phyloP scores from a whole-genome alignment of 1,140 invertebrate genomes.

The Ganaspis sp. region DNA sequence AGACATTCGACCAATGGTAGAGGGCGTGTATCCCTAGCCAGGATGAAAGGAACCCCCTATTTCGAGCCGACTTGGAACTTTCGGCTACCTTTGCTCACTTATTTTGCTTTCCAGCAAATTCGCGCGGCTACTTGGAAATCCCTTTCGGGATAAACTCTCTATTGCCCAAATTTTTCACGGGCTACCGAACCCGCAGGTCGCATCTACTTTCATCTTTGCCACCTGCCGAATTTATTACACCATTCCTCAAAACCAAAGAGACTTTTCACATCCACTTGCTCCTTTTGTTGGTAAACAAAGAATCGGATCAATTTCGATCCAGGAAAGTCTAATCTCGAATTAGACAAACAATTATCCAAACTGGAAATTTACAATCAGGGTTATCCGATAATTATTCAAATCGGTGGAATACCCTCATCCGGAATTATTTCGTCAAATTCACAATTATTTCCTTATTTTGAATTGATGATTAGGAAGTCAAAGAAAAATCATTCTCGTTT shows the following conservation, averaged over 20 bases:
- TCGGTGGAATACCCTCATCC: too few species aligned
- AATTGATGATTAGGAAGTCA: too few species aligned
- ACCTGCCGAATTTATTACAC: slow-evolving; percentile 27
- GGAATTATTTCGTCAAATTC: too few species aligned
- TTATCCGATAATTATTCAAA: too few species aligned
- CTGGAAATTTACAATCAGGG: too few species aligned
- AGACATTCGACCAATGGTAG: slow-evolving; percentile 35
- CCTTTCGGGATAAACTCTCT: slow-evolving; percentile 20
- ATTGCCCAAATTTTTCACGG: slow-evolving; percentile 31
- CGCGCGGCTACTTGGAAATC: slow-evolving; percentile 26
- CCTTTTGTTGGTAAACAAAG: too few species aligned
- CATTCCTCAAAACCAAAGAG: not conserved
- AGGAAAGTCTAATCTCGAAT: too few species aligned
- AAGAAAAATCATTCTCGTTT: too few species aligned
- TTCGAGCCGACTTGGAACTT: slow-evolving; percentile 8
- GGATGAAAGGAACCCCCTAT: slow-evolving; percentile 30
- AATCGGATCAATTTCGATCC: too few species aligned
- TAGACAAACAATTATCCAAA: too few species aligned
- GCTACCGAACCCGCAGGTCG: not conserved
- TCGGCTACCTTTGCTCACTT: slow-evolving; percentile 23
- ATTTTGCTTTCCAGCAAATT: slow-evolving; percentile 21
- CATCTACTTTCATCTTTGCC: slow-evolving; percentile 30
- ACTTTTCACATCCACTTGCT: not conserved
- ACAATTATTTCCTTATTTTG: too few species aligned
- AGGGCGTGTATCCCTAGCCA: slow-evolving; percentile 39